These are phyloP conservation scores for Diogma glabrata DNA, from an alignment of 2,888 invertebrate species.

Conservation along the genomic window DNA sequence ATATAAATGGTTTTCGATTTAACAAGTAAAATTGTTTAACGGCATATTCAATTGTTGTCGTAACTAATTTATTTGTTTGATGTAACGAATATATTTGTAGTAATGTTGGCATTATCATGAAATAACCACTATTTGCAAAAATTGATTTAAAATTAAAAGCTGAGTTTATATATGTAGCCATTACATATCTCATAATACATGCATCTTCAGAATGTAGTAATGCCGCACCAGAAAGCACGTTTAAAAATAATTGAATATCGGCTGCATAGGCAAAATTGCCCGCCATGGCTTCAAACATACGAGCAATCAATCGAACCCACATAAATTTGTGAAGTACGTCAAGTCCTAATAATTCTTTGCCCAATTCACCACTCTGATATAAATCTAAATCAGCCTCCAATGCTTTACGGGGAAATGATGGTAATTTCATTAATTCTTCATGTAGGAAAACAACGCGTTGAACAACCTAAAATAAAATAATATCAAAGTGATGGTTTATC, in stretches of 20 bases:
- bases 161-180: conserved; percentile 95
- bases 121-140: conserved; percentile 93
- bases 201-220: conserved; percentile 96
- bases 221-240: conserved; percentile 92
- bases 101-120: conserved; percentile 95
- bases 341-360: conserved; percentile 79
- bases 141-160: conserved; percentile 98
- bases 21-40: conserved; percentile 97
- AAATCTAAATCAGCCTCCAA: conserved; percentile 91
- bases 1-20: conserved; percentile 94
- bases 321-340: conserved; percentile 97
- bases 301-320: conserved; percentile 93
- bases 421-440: conserved; percentile 96
- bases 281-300: conserved; percentile 97
- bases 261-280: conserved; percentile 94
- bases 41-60: conserved; percentile 92
- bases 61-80: conserved; percentile 91
- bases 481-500: conserved; percentile 11
- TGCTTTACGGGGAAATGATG: conserved; percentile 96
- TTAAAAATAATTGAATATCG: conserved; percentile 94
- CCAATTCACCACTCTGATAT: conserved; percentile 79
- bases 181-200: conserved; percentile 86
- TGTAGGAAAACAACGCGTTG: conserved; percentile 97
- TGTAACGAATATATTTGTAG: conserved; percentile 95
- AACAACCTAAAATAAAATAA: conserved; percentile 53